Evolutionary conservation across 2,888 invertebrate genomes (phyloP).

Genomic region (Oegoconia quadripuncta): DNA sequence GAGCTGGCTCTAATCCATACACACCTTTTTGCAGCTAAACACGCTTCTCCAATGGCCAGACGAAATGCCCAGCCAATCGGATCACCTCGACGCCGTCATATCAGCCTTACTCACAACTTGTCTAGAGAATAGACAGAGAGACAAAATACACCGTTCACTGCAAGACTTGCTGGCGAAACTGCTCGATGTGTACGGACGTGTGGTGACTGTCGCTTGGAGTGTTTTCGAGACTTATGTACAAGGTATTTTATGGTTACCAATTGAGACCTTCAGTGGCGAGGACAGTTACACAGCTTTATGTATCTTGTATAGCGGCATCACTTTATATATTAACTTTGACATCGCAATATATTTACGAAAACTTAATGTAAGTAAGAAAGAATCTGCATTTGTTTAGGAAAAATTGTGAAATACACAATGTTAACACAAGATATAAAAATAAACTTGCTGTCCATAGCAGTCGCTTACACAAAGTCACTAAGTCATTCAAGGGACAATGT

Average conservation of each 20-base stretch:
- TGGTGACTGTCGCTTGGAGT: constrained; percentile 30
- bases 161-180: constrained; percentile 29
- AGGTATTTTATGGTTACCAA: constrained; percentile 26
- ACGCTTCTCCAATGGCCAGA: constrained; percentile 33
- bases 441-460: too few relatives aligned
- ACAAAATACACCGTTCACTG: constrained; percentile 24
- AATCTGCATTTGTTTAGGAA: too few relatives aligned
- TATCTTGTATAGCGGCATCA: too few relatives aligned
- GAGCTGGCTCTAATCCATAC: background rate
- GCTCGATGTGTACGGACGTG: constrained; percentile 29
- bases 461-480: too few relatives aligned
- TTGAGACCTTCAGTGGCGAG: too few relatives aligned
- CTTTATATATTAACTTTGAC: too few relatives aligned
- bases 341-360: too few relatives aligned
- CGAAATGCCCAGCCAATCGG: constrained; percentile 6
- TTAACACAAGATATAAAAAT: too few relatives aligned
- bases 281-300: too few relatives aligned
- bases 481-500: too few relatives aligned
- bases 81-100: constrained; percentile 24
- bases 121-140: constrained; percentile 23
- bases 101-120: constrained; percentile 34
- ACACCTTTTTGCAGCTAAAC: constrained; percentile 28
- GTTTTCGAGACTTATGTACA: constrained; percentile 29
- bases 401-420: too few relatives aligned
- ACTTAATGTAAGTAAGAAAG: too few relatives aligned